These are phyloP conservation scores for Cossypha dichroa DNA, from an alignment of 2,797 vertebrate genomes.

Conservation along the genomic window DNA sequence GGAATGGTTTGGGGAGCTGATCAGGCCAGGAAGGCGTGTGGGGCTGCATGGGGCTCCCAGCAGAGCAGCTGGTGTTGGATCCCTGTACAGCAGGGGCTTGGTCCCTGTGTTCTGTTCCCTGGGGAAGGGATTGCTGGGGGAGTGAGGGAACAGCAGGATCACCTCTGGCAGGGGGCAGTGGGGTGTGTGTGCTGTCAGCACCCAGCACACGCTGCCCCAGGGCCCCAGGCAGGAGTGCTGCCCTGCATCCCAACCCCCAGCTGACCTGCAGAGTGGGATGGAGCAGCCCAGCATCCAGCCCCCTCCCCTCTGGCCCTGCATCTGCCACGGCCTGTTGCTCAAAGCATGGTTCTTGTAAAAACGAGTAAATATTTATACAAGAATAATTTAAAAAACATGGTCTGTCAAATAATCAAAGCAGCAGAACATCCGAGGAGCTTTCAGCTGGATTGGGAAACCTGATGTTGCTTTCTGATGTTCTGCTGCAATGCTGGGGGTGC, in stretches of 20 bases:
- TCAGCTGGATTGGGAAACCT: slow-evolving; percentile 42
- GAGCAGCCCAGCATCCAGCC: neutral
- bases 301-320: slow-evolving; percentile 17
- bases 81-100: accelerated
- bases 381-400: slow-evolving; percentile 69
- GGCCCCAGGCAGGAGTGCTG: neutral
- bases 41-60: neutral
- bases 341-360: slow-evolving; percentile 71
- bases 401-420: slow-evolving; percentile 66
- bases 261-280: neutral
- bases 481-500: neutral
- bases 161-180: accelerated
- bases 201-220: accelerated
- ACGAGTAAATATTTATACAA: slow-evolving; percentile 71
- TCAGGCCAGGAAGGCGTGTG: accelerated
- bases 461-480: neutral
- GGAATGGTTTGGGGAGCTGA: accelerated
- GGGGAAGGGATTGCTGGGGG: neutral
- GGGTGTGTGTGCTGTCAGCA: neutral
- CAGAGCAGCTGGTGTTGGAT: accelerated
- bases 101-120: neutral
- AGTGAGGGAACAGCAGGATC: neutral
- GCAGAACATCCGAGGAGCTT: slow-evolving; percentile 35
- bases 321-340: slow-evolving; percentile 34
- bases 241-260: neutral